Conservation (phyloP, 1,140 invertebrate genomes). For the Tribolium castaneum region DNA sequence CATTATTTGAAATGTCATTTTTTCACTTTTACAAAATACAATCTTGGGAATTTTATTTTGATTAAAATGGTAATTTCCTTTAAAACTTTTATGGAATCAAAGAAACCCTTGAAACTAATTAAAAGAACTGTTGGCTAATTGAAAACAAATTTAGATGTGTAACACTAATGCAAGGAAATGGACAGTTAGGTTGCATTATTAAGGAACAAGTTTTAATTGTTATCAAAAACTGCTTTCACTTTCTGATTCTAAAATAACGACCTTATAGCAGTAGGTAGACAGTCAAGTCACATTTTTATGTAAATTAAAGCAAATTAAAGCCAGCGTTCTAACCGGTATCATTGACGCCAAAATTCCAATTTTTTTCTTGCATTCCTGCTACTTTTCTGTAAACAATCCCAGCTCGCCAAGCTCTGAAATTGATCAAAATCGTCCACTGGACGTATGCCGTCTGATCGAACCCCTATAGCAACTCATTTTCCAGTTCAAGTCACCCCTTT, state of each 20-base stretch:
- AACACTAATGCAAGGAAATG: neutral
- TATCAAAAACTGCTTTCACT: conserved; percentile 32
- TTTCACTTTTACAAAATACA: no score
- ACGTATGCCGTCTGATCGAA: neutral
- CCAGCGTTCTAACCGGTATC: neutral
- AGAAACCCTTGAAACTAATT: no score
- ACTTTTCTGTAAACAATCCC: neutral
- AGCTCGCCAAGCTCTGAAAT: neutral
- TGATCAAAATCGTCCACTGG: neutral
- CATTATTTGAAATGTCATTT: no score
- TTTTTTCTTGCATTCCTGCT: neutral
- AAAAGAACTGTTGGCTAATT: no score
- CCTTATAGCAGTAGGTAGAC: neutral
- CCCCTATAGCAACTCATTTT: neutral
- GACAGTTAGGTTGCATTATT: neutral
- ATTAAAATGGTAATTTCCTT: no score
- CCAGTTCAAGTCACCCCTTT: neutral
- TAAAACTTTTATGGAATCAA: no score
- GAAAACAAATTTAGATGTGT: no score
- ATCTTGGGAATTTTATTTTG: no score
- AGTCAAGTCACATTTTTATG: conserved; percentile 12
- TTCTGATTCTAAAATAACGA: neutral
- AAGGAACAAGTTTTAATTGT: conserved; percentile 22
- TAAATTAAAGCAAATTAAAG: conserved; percentile 1
- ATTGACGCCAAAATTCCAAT: neutral